Evolutionary conservation across 2,113 vertebrate species (phyloP).

Genomic region (Picathartes gymnocephalus): DNA sequence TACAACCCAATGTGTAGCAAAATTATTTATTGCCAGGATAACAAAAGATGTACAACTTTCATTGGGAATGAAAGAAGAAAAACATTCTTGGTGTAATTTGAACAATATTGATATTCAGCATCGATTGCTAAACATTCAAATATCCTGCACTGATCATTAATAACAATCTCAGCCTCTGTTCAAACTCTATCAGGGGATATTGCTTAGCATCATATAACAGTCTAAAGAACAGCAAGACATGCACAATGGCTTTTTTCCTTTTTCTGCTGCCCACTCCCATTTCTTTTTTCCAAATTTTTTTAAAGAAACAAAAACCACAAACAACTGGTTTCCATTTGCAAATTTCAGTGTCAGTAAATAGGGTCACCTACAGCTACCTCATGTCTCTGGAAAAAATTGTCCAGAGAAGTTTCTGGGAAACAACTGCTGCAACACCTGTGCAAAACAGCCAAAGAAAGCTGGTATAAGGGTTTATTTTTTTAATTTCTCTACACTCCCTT

Average conservation of each 20-base stretch:
- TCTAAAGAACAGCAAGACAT: not conserved
- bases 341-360: not conserved
- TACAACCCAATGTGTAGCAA: not conserved
- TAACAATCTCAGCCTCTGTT: not conserved
- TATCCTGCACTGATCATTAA: not conserved
- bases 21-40: not conserved
- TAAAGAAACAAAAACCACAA: not conserved
- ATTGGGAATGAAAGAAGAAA: not conserved
- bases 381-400: not conserved
- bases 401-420: not conserved
- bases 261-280: accelerated
- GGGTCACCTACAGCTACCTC: not conserved
- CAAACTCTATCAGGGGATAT: not conserved
- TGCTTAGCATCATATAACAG: not conserved
- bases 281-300: not conserved
- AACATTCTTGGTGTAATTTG: not conserved
- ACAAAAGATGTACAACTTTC: not conserved
- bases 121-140: not conserved
- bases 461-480: not conserved
- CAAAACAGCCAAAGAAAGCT: not conserved
- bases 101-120: not conserved
- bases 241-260: not conserved
- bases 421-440: not conserved
- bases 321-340: not conserved
- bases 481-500: not conserved